phyloP scores from a whole-genome alignment of 2,888 invertebrate genomes.

The Perizoma affinitatum region DNA sequence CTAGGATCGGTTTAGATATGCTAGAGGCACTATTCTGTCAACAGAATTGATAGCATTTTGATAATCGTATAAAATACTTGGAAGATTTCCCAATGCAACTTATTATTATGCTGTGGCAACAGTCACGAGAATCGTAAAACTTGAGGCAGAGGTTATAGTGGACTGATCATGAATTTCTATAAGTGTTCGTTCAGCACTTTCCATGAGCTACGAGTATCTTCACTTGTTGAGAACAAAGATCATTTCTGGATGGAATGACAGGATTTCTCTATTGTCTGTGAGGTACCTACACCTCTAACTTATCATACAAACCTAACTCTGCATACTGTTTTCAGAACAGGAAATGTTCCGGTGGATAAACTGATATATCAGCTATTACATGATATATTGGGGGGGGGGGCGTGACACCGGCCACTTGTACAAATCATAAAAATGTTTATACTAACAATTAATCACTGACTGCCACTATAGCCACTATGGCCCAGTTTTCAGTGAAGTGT shows the following conservation, averaged over 20 bases:
- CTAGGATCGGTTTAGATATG: too few relatives aligned
- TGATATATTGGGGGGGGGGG: too few relatives aligned
- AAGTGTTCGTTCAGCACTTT: not conserved
- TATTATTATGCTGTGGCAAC: slow-evolving; percentile 24
- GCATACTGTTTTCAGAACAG: too few relatives aligned
- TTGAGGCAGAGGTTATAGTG: slow-evolving; percentile 18
- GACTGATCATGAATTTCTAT: not conserved
- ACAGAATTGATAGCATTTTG: slow-evolving; percentile 36
- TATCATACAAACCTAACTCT: not conserved
- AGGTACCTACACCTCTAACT: not conserved
- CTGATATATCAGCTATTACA: too few relatives aligned
- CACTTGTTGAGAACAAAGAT: not conserved
- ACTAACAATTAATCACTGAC: too few relatives aligned
- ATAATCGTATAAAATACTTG: slow-evolving; percentile 32
- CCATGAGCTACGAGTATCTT: not conserved
- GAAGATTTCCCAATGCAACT: slow-evolving; percentile 28
- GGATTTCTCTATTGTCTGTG: too few relatives aligned
- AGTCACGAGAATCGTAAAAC: slow-evolving; percentile 48
- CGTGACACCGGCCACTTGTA: too few relatives aligned
- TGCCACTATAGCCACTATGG: too few relatives aligned
- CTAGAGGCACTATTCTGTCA: slow-evolving; percentile 28
- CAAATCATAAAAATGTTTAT: too few relatives aligned
- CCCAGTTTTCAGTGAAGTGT: too few relatives aligned
- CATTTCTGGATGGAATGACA: too few relatives aligned
- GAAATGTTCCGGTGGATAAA: too few relatives aligned